Evolutionary conservation across 30 jellyfish, hydroid and myxozoan species (phyloP).

Genomic region (Nemopilema nomurai): DNA sequence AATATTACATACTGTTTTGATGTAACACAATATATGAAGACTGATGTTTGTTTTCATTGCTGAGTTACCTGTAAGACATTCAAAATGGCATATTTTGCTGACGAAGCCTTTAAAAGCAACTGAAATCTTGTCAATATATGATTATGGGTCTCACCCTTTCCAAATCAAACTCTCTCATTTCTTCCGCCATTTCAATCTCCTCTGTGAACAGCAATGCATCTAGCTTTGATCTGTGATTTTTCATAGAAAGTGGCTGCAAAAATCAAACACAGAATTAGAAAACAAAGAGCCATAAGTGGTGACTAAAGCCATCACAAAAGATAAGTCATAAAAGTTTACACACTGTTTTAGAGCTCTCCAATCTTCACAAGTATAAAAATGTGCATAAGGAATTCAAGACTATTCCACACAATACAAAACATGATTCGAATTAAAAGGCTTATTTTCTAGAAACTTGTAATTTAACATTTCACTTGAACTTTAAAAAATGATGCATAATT

Average conservation of each 20-base stretch:
- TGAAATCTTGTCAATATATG: background rate
- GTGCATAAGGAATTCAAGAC: too few relatives aligned
- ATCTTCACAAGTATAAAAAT: too few relatives aligned
- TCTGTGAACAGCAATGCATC: slow-evolving; percentile 76
- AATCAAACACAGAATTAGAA: background rate
- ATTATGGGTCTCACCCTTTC: slow-evolving; percentile 36
- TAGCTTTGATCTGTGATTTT: slow-evolving; percentile 66
- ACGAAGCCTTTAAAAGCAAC: background rate
- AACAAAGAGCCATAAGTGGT: background rate
- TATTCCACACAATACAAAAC: too few relatives aligned
- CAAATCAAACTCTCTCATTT: slow-evolving; percentile 87
- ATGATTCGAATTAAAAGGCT: too few relatives aligned
- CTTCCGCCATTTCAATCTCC: slow-evolving; percentile 79
- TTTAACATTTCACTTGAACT: too few relatives aligned
- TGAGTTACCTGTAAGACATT: too few relatives aligned
- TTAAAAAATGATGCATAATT: too few relatives aligned
- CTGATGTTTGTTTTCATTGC: too few relatives aligned
- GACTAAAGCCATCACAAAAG: background rate
- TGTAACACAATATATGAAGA: too few relatives aligned
- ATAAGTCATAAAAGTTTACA: background rate
- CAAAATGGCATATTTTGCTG: background rate
- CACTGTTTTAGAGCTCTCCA: background rate
- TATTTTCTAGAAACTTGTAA: too few relatives aligned
- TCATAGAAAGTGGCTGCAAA: slow-evolving; percentile 73
- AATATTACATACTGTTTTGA: too few relatives aligned